These are phyloP conservation scores for Drosophila eohydei DNA, from an alignment of 2,888 invertebrate genomes.

Conservation along the genomic window DNA sequence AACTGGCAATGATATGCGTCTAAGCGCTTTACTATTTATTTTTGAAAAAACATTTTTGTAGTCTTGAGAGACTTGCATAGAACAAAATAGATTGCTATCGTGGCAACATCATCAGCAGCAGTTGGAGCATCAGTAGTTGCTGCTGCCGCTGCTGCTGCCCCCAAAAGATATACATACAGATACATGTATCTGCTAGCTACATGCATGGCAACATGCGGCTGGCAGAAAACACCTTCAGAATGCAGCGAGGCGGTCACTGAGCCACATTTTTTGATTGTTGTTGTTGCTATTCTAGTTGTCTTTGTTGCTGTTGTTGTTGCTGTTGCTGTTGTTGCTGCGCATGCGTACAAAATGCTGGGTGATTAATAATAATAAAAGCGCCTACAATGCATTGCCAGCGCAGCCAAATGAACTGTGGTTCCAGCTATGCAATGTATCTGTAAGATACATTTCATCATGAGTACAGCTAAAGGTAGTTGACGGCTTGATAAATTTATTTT, in stretches of 20 bases:
- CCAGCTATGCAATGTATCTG: conserved; percentile 7
- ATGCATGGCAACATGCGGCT: conserved; percentile 31
- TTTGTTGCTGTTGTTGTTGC: conserved; percentile 27
- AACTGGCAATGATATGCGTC: conserved; percentile 69
- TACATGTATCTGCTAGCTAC: conserved; percentile 21
- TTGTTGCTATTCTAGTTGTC: conserved; percentile 50
- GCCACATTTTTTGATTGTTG: conserved; percentile 66
- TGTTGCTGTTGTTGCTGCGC: conserved; percentile 57
- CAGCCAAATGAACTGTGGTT: conserved; percentile 53
- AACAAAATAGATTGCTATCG: conserved; percentile 81
- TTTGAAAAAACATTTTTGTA: conserved; percentile 33
- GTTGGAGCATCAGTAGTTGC: conserved; percentile 27
- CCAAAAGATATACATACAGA: conserved; percentile 54
- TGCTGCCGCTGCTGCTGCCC: conserved; percentile 53
- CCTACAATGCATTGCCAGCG: conserved; percentile 53
- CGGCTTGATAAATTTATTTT: neutral
- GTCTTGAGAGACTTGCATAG: conserved; percentile 61
- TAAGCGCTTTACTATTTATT: conserved; percentile 60
- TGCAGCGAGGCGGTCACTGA: conserved; percentile 77
- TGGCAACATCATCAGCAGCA: conserved; percentile 80
- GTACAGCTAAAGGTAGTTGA: neutral
- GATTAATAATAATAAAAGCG: conserved; percentile 80
- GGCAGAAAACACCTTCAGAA: conserved; percentile 74
- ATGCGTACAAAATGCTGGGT: conserved; percentile 79
- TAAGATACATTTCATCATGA: conserved; percentile 1